Percentiles rank a stretch among this genome's conserved stretches.
These are phyloP conservation scores for Gymnothorax javanicus DNA, from an alignment of 2,797 vertebrate species.

Conservation along the genomic window DNA sequence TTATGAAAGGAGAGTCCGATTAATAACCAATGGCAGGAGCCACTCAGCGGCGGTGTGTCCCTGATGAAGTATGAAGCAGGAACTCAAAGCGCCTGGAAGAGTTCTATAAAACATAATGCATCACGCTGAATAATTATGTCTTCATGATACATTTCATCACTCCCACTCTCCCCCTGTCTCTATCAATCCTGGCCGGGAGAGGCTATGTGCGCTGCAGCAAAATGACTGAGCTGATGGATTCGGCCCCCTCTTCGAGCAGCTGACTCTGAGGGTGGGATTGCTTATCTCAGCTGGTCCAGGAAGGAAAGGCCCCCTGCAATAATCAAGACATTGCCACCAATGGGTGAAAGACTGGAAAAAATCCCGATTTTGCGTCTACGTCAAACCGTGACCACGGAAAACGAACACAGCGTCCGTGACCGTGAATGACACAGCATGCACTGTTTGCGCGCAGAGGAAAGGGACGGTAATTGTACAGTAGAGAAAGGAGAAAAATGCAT, in stretches of 20 bases:
- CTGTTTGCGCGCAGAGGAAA: not conserved
- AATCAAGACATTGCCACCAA: not conserved
- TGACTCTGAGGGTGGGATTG: conserved; percentile 41
- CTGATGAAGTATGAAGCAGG: conserved; percentile 30
- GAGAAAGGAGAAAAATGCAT: not conserved
- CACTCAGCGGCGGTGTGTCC: conserved; percentile 27
- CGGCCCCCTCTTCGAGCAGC: conserved; percentile 58
- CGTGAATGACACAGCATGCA: not conserved
- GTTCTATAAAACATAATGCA: conserved; percentile 47
- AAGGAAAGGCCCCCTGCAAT: not conserved
- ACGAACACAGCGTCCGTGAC: not conserved
- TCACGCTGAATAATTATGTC: conserved; percentile 68
- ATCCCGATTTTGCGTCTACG: conserved; percentile 14
- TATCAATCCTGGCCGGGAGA: conserved; percentile 64
- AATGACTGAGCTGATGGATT: conserved; percentile 71
- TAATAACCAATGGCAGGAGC: conserved; percentile 32
- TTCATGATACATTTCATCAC: conserved; percentile 70
- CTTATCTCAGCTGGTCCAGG: not conserved
- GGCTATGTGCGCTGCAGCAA: conserved; percentile 62
- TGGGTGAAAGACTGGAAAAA: not conserved
- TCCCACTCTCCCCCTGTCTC: conserved; percentile 67
- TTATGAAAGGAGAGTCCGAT: conserved; percentile 32
- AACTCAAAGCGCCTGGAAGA: conserved; percentile 52
- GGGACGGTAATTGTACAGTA: not conserved
- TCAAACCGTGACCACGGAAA: not conserved